These are phyloP conservation scores for Chloroceryle inda DNA, from an alignment of 2,797 vertebrate genomes.

Conservation along the genomic window DNA sequence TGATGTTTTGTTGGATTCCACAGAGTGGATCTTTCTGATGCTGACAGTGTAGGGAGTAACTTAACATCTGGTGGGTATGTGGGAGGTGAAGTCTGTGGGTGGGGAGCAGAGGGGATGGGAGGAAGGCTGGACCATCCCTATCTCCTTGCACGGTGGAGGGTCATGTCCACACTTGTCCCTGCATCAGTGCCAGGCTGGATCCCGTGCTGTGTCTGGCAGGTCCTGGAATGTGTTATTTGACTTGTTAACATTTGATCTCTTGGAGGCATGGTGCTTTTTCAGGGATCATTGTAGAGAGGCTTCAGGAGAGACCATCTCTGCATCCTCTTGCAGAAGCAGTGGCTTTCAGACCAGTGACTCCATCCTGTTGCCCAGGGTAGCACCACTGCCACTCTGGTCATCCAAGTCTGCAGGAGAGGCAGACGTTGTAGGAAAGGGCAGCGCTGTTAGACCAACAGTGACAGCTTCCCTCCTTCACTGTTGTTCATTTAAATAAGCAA, in stretches of 20 bases:
- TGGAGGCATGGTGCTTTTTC: not conserved
- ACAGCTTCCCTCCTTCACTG: not conserved
- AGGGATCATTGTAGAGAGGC: not conserved
- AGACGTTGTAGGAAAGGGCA: not conserved
- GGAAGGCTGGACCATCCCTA: not conserved
- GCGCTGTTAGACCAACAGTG: not conserved
- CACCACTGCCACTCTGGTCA: not conserved
- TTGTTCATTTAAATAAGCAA: not conserved
- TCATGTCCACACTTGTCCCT: accelerated
- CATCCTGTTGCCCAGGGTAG: not conserved
- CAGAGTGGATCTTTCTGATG: not conserved
- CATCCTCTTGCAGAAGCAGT: not conserved
- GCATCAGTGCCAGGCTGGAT: not conserved
- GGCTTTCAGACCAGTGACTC: not conserved
- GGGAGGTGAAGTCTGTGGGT: not conserved
- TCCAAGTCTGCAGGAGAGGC: not conserved
- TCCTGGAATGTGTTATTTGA: not conserved
- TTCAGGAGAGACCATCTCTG: not conserved
- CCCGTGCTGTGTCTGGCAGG: not conserved
- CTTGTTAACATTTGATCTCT: not conserved
- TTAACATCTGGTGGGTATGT: not conserved
- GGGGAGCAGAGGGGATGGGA: not conserved
- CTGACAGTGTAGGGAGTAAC: not conserved
- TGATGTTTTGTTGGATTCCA: not conserved
- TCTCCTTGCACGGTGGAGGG: not conserved